phyloP scores from a whole-genome alignment of 2,113 vertebrate species.

The Dromas ardeola region DNA sequence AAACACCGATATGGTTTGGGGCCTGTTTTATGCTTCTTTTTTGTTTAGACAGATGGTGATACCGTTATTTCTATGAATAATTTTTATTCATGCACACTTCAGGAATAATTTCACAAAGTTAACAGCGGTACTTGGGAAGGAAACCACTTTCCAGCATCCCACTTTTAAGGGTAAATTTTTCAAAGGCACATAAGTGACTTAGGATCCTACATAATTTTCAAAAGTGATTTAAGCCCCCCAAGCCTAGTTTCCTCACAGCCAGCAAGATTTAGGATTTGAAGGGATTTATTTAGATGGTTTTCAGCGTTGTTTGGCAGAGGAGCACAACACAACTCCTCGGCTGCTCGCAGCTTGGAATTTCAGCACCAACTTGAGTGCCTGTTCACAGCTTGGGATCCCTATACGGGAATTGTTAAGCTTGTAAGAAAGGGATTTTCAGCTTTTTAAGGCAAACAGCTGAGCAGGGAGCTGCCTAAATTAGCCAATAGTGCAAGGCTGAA shows the following conservation, averaged over 20 bases:
- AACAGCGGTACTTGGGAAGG: background rate
- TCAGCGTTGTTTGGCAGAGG: slow-evolving; percentile 36
- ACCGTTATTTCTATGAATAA: slow-evolving; percentile 7
- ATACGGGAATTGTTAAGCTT: slow-evolving; percentile 55
- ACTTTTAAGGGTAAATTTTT: slow-evolving; percentile 15
- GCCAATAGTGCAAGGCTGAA: slow-evolving; percentile 32
- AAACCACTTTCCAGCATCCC: background rate
- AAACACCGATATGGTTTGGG: background rate
- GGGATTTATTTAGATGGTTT: slow-evolving; percentile 57
- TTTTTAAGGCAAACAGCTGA: slow-evolving; percentile 67
- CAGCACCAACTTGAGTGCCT: slow-evolving; percentile 34
- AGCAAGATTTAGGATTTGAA: slow-evolving; percentile 65
- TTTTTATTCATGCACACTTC: slow-evolving; percentile 12
- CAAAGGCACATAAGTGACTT: slow-evolving; percentile 12
- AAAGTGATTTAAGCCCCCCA: slow-evolving; percentile 15
- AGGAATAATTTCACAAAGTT: slow-evolving; percentile 20
- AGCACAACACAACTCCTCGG: background rate
- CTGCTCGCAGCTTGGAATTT: slow-evolving; percentile 24
- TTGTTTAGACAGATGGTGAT: slow-evolving; percentile 1
- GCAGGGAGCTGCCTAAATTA: slow-evolving; percentile 48
- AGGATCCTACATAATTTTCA: slow-evolving; percentile 15
- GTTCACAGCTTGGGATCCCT: slow-evolving; percentile 29
- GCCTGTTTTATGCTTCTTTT: background rate
- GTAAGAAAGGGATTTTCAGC: slow-evolving; percentile 66
- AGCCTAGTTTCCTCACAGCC: slow-evolving; percentile 33